Evolutionary conservation across 2,797 vertebrate species (phyloP).

Genomic region (Sarcophilus harrisii): DNA sequence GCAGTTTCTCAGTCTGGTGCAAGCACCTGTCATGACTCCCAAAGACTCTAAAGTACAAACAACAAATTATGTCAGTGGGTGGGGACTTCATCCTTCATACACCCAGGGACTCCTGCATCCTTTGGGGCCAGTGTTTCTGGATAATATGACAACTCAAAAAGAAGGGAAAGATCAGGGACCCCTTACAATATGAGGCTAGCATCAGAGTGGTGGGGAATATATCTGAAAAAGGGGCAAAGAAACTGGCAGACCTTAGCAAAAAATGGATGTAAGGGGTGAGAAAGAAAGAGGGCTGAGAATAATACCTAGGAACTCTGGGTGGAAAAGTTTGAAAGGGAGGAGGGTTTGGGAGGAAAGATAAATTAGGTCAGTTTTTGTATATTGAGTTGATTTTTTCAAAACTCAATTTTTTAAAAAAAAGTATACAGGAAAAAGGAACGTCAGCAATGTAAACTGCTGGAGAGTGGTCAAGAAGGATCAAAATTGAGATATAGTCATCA

Average conservation of each 20-base stretch:
- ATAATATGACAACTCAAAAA: not conserved
- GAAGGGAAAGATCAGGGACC: not conserved
- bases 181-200: not conserved
- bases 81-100: not conserved
- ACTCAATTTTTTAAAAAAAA: not conserved
- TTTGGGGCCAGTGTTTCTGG: not conserved
- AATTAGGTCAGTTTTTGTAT: not conserved
- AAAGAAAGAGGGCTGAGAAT: not conserved
- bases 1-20: not conserved
- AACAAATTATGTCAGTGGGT: not conserved
- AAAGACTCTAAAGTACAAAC: not conserved
- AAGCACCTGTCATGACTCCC: not conserved
- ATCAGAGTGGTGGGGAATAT: not conserved
- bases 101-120: not conserved
- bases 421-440: not conserved
- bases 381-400: not conserved
- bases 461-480: not conserved
- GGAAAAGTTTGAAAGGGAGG: not conserved
- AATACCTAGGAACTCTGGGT: not conserved
- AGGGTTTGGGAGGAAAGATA: not conserved
- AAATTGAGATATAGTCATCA: not conserved
- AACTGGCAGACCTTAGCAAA: not conserved
- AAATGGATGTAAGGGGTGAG: not conserved
- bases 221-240: not conserved
- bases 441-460: not conserved